These are phyloP conservation scores for Megaceryle torquata DNA, from an alignment of 2,113 vertebrate species.

Conservation along the genomic window DNA sequence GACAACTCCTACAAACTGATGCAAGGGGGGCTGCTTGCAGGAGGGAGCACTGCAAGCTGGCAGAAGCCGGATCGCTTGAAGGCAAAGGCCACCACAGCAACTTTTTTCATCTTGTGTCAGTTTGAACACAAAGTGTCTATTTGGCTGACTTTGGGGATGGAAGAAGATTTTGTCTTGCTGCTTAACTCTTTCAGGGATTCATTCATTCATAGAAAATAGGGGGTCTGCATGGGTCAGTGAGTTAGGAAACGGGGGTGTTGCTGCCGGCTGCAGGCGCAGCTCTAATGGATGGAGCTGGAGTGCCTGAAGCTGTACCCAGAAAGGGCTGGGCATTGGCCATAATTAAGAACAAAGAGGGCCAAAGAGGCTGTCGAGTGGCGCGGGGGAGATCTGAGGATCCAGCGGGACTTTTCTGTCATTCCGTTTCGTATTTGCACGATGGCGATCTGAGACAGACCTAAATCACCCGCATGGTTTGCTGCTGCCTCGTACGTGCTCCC, in stretches of 20 bases:
- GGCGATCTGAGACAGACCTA: neutral
- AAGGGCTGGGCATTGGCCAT: accelerated
- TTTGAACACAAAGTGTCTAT: neutral
- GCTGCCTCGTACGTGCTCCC: neutral
- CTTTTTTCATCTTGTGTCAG: neutral
- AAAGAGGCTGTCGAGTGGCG: neutral
- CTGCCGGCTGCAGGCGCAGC: neutral
- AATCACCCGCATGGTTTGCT: neutral
- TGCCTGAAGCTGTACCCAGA: neutral
- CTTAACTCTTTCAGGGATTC: neutral
- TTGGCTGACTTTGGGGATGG: neutral
- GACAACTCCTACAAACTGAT: neutral
- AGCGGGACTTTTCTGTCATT: neutral
- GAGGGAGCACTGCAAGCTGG: accelerated
- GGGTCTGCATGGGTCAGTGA: neutral
- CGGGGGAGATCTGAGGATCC: neutral
- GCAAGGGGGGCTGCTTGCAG: neutral
- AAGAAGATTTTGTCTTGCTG: neutral
- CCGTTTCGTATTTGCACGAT: accelerated
- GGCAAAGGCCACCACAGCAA: neutral
- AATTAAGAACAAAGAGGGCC: neutral
- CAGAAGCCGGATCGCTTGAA: neutral
- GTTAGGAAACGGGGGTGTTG: neutral
- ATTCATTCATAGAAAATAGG: neutral
- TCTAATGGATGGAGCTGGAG: neutral